Evolutionary conservation across 2,113 vertebrate species (phyloP).

Genomic region (Steatornis caripensis): DNA sequence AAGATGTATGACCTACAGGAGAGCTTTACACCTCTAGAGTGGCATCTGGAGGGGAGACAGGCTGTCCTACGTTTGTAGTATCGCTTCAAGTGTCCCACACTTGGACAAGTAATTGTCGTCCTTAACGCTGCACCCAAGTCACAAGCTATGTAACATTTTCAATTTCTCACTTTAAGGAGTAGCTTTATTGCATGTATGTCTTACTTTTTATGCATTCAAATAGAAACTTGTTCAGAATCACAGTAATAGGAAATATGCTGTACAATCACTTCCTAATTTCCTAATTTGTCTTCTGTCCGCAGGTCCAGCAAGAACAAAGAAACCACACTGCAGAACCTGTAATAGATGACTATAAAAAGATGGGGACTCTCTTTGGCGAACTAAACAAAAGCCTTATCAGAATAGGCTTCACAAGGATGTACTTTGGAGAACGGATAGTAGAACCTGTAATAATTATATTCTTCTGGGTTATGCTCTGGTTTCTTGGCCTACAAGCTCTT

Average conservation of each 20-base stretch:
- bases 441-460: slow-evolving; percentile 91
- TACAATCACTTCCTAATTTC: no score
- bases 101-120: not conserved
- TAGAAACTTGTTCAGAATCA: not conserved
- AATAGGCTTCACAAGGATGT: slow-evolving; percentile 91
- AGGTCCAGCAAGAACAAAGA: slow-evolving; percentile 68
- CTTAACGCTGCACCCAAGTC: not conserved
- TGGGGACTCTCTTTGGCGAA: slow-evolving; percentile 95
- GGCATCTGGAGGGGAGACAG: not conserved
- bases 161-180: not conserved
- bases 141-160: not conserved
- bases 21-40: not conserved
- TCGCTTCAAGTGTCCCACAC: not conserved
- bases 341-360: slow-evolving; percentile 88
- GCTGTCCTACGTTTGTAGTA: not conserved
- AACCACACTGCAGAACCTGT: slow-evolving; percentile 49
- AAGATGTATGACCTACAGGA: not conserved
- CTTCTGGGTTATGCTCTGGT: slow-evolving; percentile 95
- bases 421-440: slow-evolving; percentile 92
- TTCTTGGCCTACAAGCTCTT: slow-evolving; percentile 92
- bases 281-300: not conserved
- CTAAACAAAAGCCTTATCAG: slow-evolving; percentile 90
- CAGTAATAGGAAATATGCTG: no score
- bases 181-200: not conserved
- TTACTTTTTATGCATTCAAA: not conserved